Evolutionary conservation across 2,113 vertebrate species (phyloP), one percentile per base, ranked within the genome.

Genomic region (Theropithecus gelada): DNA sequence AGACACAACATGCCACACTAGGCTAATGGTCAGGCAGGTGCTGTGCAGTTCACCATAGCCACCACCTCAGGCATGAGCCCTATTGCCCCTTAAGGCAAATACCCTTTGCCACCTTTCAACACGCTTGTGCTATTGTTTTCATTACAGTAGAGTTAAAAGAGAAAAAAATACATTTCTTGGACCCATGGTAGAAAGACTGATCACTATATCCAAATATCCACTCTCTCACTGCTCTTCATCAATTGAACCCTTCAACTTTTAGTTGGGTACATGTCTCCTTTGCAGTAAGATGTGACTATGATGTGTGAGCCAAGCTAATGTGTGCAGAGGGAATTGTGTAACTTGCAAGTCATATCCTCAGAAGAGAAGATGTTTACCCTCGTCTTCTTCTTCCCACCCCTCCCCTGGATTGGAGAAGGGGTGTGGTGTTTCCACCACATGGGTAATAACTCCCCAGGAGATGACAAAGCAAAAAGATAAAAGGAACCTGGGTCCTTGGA

Each of bases 21-120:
- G 12, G 70, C n/a, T 66, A 7, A 17, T 0, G 8, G 23, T 25
- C 23, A 9, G 0, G 23, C 9, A 32, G 0, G 6, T 30, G 32
- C 43, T 8, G 4, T 43, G 76, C 50, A 52, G 8, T 23, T 70
- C 13, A 2, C 9, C 57, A 3, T 25, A n/a, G 40, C 52, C 70
- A 18, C 27, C 76, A 48, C 22, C 16, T 13, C 0, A 55, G 52
- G 52, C 52, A 55, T 20, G 52, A 55, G n/a, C 50, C 70, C 75
- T n/a, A 22, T 23, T 64, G 57, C 3, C 57, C 25, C 55, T 48
- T 38, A 17, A 66, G 40, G 57, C n/a, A 55, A 88, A 92, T 59
- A 22, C 6, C 40, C 70, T 32, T 14, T 6, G 43, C 59, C 59
- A 43, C 40, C 55, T 32, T 20, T 38, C 30, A 68, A 59, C 20